Evolutionary conservation across 2,888 invertebrate species (phyloP).

Genomic region (Eumerus sabulonum): DNA sequence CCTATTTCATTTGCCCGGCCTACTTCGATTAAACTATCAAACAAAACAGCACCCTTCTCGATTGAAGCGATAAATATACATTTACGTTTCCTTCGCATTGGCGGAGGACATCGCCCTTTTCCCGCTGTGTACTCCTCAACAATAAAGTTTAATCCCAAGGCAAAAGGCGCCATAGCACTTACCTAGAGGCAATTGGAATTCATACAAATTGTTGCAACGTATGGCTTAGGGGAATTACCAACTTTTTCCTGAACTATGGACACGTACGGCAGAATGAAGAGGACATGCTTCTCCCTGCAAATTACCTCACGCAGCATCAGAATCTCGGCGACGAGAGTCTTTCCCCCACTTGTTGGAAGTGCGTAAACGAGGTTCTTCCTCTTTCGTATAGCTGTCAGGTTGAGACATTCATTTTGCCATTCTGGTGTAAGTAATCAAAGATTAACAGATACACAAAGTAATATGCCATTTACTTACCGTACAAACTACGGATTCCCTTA

Average conservation of each 20-base stretch:
- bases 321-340: constrained; percentile 97
- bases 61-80: constrained; percentile 95
- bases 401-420: constrained; percentile 96
- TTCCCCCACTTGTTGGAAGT: constrained; percentile 97
- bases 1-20: constrained; percentile 88
- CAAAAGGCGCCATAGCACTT: constrained; percentile 87
- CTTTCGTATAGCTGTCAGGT: constrained; percentile 85
- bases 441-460: not conserved
- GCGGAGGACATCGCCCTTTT: constrained; percentile 93
- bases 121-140: constrained; percentile 97
- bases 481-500: constrained; percentile 89
- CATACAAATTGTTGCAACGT: not conserved
- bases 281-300: constrained; percentile 88
- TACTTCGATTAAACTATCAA: constrained; percentile 91
- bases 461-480: constrained; percentile 82
- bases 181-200: constrained; percentile 69
- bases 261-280: constrained; percentile 96
- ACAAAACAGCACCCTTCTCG: constrained; percentile 92
- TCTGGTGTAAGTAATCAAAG: constrained; percentile 80
- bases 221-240: constrained; percentile 13
- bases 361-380: constrained; percentile 93
- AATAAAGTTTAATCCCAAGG: constrained; percentile 90
- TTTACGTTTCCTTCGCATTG: constrained; percentile 85
- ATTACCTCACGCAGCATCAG: constrained; percentile 92
- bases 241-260: constrained; percentile 99